Evolutionary conservation across 2,888 invertebrate species (phyloP), one percentile per base, ranked within the genome.

Genomic region (Sarcophaga caerulescens): DNA sequence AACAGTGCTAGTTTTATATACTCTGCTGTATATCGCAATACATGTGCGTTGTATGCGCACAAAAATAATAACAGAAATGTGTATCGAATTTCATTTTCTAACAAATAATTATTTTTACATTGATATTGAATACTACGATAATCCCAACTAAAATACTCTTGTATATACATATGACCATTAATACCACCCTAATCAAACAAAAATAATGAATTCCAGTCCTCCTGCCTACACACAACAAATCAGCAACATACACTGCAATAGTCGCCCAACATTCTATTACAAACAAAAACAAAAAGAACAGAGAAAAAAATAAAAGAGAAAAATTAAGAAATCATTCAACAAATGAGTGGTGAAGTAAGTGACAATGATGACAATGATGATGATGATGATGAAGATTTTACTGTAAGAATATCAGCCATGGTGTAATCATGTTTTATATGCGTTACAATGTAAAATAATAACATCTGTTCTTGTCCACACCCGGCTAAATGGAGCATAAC

Each of bases 401-500:
- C 60, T 80, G 82, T 77, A 80, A 83, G 85, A 85, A 73, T 85
- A 79, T 10, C 63, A 75, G 47, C 70, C 76, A 79, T 88, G 78
- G 89, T 90, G 89, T 90, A 91, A 91, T 91, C 92, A 91, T 90
- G 89, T 91, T 92, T 52, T 92, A 92, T 92, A 90, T 90, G 91
- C 91, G 91, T 93, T 92, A 92, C 81, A 81, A 60, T 77, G 62
- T 73, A 73, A 76, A 52, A 52, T 93, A 92, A 91, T 92, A 91
- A 93, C 93, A 93, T 93, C 93, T 93, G 93, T 92, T 93, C 92
- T 68, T 84, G 90, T 91, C 91, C 90, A 91, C 92, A 92, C 92
- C 91, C 91, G 90, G 91, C 89, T 92, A 93, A 93, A 93, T 93
- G 93, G 93, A 93, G 93, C 93, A 92, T 93, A 91, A 92, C 91